Conservation (phyloP, 2,888 invertebrate genomes). For the Orthosia gothica region DNA sequence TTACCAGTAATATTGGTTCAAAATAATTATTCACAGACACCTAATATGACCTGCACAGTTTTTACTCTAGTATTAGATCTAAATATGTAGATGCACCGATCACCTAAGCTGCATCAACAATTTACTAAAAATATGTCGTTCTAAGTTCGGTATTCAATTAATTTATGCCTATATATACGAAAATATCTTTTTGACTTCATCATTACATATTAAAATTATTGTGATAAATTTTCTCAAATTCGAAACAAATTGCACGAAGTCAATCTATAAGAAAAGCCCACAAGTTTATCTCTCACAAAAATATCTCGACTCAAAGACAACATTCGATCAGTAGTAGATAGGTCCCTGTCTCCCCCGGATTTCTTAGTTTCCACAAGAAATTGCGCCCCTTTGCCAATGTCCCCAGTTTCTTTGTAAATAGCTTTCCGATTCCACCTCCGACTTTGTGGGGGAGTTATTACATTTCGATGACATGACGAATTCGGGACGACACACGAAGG, state of each 20-base stretch:
- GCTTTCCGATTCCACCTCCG: constrained; percentile 80
- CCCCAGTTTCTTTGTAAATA: constrained; percentile 86
- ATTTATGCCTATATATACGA: no score
- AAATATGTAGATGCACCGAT: no score
- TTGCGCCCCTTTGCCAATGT: constrained; percentile 72
- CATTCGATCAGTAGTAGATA: constrained; percentile 69
- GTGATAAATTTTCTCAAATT: not conserved
- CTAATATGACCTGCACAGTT: no score
- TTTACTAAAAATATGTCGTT: no score
- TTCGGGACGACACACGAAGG: constrained; percentile 82
- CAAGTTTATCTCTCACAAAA: constrained; percentile 33
- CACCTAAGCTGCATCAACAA: no score
- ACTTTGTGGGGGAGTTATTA: constrained; percentile 85
- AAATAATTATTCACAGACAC: no score
- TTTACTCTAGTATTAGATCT: no score
- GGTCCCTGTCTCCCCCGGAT: constrained; percentile 70
- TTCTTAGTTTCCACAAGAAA: constrained; percentile 78
- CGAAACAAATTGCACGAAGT: not conserved
- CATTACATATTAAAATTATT: not conserved
- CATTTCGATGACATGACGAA: constrained; percentile 90
- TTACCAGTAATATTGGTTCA: no score
- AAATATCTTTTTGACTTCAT: no score
- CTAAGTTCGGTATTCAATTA: no score
- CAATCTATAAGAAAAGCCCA: constrained; percentile 1
- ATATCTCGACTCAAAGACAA: constrained; percentile 53